Evolutionary conservation across 2,797 vertebrate genomes (phyloP).

Genomic region (Syndactyla subalaris): DNA sequence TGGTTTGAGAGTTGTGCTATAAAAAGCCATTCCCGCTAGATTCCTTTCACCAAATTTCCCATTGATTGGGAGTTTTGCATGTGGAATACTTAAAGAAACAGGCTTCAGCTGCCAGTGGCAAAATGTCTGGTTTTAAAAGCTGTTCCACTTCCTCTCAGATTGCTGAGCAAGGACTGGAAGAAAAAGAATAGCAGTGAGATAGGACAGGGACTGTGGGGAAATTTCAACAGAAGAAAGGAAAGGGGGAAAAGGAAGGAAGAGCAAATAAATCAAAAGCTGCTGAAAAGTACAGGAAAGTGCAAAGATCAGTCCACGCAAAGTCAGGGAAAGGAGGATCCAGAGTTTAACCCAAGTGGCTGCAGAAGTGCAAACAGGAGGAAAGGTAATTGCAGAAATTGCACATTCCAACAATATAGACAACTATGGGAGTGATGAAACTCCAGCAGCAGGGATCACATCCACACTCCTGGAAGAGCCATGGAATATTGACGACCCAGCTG

Average conservation of each 20-base stretch:
- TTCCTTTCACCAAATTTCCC: not conserved
- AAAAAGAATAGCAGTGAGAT: not conserved
- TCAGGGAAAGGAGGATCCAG: not conserved
- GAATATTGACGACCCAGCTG: not conserved
- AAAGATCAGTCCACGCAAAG: not conserved
- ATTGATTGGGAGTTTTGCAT: not conserved
- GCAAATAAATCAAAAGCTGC: not conserved
- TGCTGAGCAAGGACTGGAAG: not conserved
- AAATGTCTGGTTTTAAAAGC: not conserved
- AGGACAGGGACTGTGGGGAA: not conserved
- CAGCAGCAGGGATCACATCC: not conserved
- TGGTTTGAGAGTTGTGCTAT: not conserved
- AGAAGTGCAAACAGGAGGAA: not conserved
- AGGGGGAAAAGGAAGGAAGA: not conserved
- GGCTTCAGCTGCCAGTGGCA: not conserved
- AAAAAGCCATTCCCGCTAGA: not conserved
- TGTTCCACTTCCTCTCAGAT: not conserved
- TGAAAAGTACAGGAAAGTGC: not conserved
- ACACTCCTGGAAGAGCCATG: not conserved
- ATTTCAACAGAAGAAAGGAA: not conserved
- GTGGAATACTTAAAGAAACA: not conserved
- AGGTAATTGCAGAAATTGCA: not conserved
- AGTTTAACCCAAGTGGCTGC: not conserved
- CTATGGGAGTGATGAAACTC: not conserved
- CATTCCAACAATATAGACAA: not conserved